These are phyloP conservation scores for Drosophila ambigua DNA, from an alignment of 1,140 invertebrate genomes.

Conservation along the genomic window DNA sequence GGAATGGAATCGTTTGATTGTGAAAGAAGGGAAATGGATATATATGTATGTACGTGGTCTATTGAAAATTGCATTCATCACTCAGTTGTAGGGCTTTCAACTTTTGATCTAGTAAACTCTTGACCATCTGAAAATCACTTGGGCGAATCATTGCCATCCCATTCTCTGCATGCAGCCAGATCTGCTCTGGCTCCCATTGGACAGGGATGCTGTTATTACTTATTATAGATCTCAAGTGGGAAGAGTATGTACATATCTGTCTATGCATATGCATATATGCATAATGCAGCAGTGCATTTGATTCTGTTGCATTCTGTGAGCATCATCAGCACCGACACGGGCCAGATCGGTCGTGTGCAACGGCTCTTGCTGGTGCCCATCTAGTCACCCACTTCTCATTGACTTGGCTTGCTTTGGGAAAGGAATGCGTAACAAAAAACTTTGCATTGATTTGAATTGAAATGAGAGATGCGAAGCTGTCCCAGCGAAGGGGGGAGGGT, in stretches of 20 bases:
- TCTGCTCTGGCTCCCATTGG: conserved; percentile 35
- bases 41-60: not conserved
- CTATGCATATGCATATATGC: conserved; percentile 25
- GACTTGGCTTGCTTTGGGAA: conserved; percentile 10
- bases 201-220: conserved; percentile 31
- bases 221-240: conserved; percentile 67
- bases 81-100: conserved; percentile 41
- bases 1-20: conserved; percentile 12
- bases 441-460: conserved; percentile 63
- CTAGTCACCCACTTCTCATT: conserved; percentile 69
- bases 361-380: conserved; percentile 28
- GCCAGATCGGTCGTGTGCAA: conserved; percentile 4
- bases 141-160: not conserved
- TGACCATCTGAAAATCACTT: conserved; percentile 45
- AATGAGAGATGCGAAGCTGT: conserved; percentile 41
- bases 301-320: conserved; percentile 8
- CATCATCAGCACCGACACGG: conserved; percentile 39
- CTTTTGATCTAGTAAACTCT: conserved; percentile 54
- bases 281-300: conserved; percentile 42
- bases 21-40: conserved; percentile 25
- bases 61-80: conserved; percentile 47
- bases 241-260: conserved; percentile 10
- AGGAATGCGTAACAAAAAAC: conserved; percentile 50
- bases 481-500: not conserved
- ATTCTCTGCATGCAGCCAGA: not conserved